Conservation (phyloP, 2,113 vertebrate species). For the Barnardius zonarius region DNA sequence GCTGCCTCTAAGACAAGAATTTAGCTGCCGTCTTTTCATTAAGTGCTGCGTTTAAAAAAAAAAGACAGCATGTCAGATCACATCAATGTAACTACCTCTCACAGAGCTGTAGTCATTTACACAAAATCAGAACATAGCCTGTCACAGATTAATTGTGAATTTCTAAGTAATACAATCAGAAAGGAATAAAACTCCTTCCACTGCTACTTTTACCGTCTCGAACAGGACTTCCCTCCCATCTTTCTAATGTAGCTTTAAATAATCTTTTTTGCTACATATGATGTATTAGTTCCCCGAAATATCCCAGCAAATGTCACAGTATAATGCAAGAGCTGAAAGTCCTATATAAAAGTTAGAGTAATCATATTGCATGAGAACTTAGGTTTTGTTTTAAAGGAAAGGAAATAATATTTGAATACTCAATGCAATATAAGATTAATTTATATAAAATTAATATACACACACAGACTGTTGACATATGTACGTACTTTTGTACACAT, state of each 20-base stretch:
- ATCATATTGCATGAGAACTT: not conserved
- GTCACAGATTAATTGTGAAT: not conserved
- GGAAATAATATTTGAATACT: not conserved
- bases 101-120: not conserved
- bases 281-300: not conserved
- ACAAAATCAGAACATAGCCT: not conserved
- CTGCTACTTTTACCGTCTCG: not conserved
- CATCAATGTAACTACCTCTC: not conserved
- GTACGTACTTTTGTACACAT: not conserved
- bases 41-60: conserved; percentile 18
- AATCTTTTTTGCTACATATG: not conserved
- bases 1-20: not conserved
- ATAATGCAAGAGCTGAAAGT: not conserved
- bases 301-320: not conserved
- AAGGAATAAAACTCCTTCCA: not conserved
- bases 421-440: not conserved
- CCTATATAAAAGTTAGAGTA: not conserved
- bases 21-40: conserved; percentile 23
- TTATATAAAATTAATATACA: not conserved
- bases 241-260: not conserved
- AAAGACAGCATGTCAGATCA: not conserved
- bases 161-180: not conserved
- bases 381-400: not conserved
- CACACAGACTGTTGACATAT: not conserved
- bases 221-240: not conserved